Evolutionary conservation across 2,113 vertebrate genomes (phyloP), one percentile per base, ranked within the genome.

Genomic region (Pongo abelii): DNA sequence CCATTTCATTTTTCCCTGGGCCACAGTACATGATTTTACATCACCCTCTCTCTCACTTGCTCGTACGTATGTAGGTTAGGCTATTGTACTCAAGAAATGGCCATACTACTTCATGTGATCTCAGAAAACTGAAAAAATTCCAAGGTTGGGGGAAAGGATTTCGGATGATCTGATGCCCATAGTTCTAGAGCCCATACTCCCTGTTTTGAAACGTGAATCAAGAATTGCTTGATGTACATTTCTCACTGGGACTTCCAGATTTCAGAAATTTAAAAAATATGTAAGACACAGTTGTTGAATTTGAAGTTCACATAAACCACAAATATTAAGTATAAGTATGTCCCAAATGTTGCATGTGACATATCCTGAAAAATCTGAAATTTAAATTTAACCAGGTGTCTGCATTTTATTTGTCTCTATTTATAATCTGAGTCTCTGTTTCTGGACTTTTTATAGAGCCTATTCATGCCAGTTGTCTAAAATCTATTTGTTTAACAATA

Each of bases 61-160:
- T 2, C 1, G 27, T 43, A 14, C 0, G 27, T 43, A 11, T 0
- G 2, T 20, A 30, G 38, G 50, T 14, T 3, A 87, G 20, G 57
- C 30, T 11, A 1, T 32, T 64, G 30, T 0, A 7, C 17, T 43
- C 61, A 61, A 13, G 59, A 70, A 78, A 55, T 30, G 8, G 35
- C 67, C 35, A 27, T 1, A 8, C 17, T 0, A 35, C 32, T 55
- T 72, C 57, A 25, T 4, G 3, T 23, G 18, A 14, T n/a, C 48
- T 46, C 69, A 79, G 64, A 70, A 81, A 64, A 48, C 6, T 0
- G 11, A 64, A 40, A 48, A 61, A 30, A 64, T 38, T 30, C 50
- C 87, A n/a, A 14, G 35, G 2, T 69, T 48, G 35, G 6, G 13
- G 32, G 13, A 61, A 38, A 10, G 30, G 14, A n/a, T 75, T 74